Evolutionary conservation across 2,888 invertebrate genomes (phyloP).

Genomic region (Drosophila neoperkinsi): DNA sequence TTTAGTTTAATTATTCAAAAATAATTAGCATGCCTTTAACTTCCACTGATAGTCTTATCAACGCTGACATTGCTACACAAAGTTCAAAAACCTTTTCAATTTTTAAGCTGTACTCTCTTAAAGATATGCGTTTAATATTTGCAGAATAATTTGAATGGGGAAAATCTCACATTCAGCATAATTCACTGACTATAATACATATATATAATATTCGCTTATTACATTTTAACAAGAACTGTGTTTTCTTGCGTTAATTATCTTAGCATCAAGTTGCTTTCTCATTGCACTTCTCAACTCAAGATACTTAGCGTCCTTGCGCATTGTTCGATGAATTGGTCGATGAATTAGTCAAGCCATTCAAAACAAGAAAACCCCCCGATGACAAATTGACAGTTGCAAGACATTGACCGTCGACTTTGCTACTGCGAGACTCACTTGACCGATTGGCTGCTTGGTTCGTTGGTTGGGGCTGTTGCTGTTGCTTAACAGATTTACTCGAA

Average conservation of each 20-base stretch:
- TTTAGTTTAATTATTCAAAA: slow-evolving; percentile 8
- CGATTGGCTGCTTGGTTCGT: slow-evolving; percentile 50
- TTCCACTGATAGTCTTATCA: slow-evolving; percentile 20
- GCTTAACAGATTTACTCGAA: slow-evolving; percentile 61
- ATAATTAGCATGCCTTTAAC: slow-evolving; percentile 15
- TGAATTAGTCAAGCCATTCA: slow-evolving; percentile 31
- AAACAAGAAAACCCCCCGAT: slow-evolving; percentile 15
- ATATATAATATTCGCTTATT: background rate
- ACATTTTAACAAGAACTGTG: background rate
- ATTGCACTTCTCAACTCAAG: background rate
- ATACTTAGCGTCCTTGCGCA: slow-evolving; percentile 9
- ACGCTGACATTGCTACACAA: background rate
- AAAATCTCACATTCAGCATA: background rate
- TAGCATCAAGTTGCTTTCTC: background rate
- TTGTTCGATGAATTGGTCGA: slow-evolving; percentile 4
- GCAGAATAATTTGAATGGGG: background rate
- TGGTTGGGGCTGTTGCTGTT: background rate
- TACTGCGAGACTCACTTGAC: slow-evolving; percentile 39
- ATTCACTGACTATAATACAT: background rate
- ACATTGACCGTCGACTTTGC: slow-evolving; percentile 50
- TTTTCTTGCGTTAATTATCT: background rate
- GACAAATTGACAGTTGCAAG: slow-evolving; percentile 44
- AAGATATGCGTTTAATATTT: slow-evolving; percentile 1
- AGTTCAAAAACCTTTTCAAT: slow-evolving; percentile 32
- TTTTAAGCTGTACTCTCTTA: background rate